phyloP scores from a whole-genome alignment of 2,113 vertebrate genomes.

The Tinamus guttatus region DNA sequence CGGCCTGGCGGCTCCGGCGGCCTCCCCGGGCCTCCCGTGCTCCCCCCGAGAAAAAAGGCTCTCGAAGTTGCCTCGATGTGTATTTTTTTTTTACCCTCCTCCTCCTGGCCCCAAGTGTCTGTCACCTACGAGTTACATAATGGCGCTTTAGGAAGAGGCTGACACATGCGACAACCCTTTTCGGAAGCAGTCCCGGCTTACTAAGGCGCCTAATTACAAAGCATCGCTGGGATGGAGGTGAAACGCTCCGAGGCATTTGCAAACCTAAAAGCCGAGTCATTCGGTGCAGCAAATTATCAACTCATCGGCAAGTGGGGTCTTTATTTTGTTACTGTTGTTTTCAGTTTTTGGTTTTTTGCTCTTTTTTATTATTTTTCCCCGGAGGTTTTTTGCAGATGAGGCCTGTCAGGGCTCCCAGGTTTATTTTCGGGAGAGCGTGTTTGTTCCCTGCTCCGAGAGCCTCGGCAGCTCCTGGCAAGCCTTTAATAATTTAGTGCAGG shows the following conservation, averaged over 20 bases:
- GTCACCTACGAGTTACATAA: constrained; percentile 47
- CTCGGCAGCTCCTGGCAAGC: constrained; percentile 7
- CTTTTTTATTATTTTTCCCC: too few relatives aligned
- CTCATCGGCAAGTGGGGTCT: background rate
- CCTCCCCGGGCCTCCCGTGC: background rate
- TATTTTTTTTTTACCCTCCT: too few relatives aligned
- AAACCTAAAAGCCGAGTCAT: background rate
- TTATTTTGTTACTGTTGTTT: background rate
- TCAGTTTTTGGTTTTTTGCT: background rate
- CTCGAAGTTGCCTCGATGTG: background rate
- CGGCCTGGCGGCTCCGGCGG: background rate
- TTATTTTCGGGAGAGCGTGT: background rate
- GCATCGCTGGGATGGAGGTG: background rate
- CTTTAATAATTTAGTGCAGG: constrained; percentile 65
- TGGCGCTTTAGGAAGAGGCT: constrained; percentile 28
- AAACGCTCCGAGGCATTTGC: background rate
- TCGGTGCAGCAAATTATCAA: background rate
- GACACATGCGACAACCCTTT: constrained; percentile 23
- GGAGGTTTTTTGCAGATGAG: background rate
- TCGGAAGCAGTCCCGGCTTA: background rate
- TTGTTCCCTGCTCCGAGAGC: background rate
- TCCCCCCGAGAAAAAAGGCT: background rate
- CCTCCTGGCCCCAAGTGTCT: constrained; percentile 1
- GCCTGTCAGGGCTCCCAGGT: background rate
- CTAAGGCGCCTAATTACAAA: background rate